A percentile compares a stretch with the other conserved stretches of the same genome.
Evolutionary conservation across 2,888 invertebrate species (phyloP).

Genomic region (Mechanitis messenoides): DNA sequence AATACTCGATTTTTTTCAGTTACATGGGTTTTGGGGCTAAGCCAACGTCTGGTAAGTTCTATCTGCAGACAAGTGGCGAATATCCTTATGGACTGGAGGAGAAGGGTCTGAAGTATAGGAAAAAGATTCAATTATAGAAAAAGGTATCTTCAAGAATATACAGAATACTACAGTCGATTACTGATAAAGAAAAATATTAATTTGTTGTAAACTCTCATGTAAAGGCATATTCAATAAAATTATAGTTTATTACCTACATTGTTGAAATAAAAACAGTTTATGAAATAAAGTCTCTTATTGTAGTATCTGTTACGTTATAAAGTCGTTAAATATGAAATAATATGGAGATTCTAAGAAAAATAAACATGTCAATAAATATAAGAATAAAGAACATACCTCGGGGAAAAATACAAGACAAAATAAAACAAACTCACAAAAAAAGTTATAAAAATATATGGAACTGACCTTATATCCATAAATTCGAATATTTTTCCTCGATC

Average conservation of each 20-base stretch:
- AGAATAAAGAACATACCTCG: slow-evolving; percentile 31
- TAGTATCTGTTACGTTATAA: slow-evolving; percentile 55
- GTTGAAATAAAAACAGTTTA: slow-evolving; percentile 32
- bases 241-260: too few species aligned
- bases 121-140: slow-evolving; percentile 33
- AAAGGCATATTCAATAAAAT: too few species aligned
- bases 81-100: slow-evolving; percentile 45
- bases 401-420: slow-evolving; percentile 12
- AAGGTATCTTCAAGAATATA: slow-evolving; percentile 28
- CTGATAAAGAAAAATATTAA: too few species aligned
- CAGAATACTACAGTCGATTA: background rate
- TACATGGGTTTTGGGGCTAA: slow-evolving; percentile 50
- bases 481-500: slow-evolving; percentile 9
- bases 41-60: slow-evolving; percentile 45
- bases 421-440: too few species aligned
- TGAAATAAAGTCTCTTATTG: slow-evolving; percentile 68
- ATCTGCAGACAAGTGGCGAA: slow-evolving; percentile 45
- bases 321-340: slow-evolving; percentile 55
- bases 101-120: slow-evolving; percentile 38
- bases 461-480: slow-evolving; percentile 10
- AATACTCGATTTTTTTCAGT: slow-evolving; percentile 34
- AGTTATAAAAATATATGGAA: slow-evolving; percentile 7
- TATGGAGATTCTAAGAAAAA: slow-evolving; percentile 62
- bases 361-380: slow-evolving; percentile 73
- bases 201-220: too few species aligned